Percentiles rank a stretch among this genome's conserved stretches.
These are phyloP conservation scores for Pampusana beccarii DNA, from an alignment of 2,113 vertebrate species.

Conservation along the genomic window DNA sequence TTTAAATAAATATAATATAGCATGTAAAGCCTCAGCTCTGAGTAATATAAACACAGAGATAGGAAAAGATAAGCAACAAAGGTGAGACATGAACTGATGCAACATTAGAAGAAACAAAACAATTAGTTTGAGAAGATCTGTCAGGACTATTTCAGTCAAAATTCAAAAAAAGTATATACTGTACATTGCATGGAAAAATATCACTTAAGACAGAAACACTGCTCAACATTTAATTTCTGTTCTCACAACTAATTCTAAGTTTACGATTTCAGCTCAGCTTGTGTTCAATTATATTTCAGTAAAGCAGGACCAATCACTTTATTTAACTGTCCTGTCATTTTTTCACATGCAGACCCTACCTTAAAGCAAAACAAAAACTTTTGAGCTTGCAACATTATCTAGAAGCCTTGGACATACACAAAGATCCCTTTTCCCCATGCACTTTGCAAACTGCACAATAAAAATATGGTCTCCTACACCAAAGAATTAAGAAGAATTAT, in stretches of 20 bases:
- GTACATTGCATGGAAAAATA: neutral
- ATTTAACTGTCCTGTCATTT: neutral
- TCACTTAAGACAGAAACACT: neutral
- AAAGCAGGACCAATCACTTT: neutral
- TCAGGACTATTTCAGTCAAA: conserved; percentile 37
- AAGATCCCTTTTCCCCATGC: neutral
- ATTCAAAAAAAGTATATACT: neutral
- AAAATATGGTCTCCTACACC: neutral
- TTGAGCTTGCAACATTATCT: neutral
- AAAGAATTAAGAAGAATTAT: neutral
- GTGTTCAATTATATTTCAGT: neutral
- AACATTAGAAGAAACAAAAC: neutral
- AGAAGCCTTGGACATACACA: neutral
- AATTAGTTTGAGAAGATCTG: conserved; percentile 18
- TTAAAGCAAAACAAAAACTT: neutral
- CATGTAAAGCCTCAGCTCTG: neutral
- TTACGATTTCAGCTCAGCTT: neutral
- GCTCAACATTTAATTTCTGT: neutral
- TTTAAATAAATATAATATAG: conserved; percentile 1
- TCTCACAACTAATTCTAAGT: neutral
- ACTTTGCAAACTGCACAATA: neutral
- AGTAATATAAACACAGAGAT: neutral
- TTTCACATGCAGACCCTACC: neutral
- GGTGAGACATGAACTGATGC: neutral
- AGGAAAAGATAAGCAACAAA: conserved; percentile 21